These are phyloP conservation scores for Callocephalon fimbriatum DNA, from an alignment of 2,113 vertebrate genomes.

Conservation along the genomic window DNA sequence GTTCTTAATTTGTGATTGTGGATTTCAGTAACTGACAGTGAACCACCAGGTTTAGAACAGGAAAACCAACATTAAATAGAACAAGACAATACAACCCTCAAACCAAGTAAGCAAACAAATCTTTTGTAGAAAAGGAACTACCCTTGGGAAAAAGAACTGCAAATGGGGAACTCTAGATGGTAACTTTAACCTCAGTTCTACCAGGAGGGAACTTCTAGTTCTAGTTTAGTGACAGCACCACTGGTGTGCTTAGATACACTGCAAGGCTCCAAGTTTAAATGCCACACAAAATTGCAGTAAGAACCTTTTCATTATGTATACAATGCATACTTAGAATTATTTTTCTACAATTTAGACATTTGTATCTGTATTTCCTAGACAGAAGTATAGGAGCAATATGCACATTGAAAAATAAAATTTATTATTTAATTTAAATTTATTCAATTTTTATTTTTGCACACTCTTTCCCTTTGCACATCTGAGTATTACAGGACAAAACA, in stretches of 20 bases:
- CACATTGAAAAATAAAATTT: not conserved
- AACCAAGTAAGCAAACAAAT: fast-evolving
- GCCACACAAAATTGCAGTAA: not conserved
- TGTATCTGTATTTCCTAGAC: not conserved
- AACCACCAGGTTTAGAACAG: not conserved
- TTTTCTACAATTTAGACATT: not conserved
- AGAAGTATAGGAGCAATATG: not conserved
- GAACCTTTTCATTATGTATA: not conserved
- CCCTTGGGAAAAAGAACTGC: not conserved
- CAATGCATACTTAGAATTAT: not conserved
- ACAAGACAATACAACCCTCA: not conserved
- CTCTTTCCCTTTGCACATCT: not conserved
- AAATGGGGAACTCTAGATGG: not conserved
- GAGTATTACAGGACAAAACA: not conserved
- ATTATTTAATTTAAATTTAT: not conserved
- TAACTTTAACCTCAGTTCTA: not conserved
- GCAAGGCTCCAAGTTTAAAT: not conserved
- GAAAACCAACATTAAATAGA: not conserved
- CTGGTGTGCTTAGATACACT: not conserved
- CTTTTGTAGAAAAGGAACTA: not conserved
- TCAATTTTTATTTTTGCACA: not conserved
- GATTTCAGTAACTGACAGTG: not conserved
- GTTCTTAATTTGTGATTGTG: not conserved
- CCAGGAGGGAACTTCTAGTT: not conserved
- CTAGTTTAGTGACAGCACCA: not conserved